phyloP scores from a whole-genome alignment of 30 jellyfish, hydroid and myxozoan species.

The Hydractinia symbiolongicarpus region DNA sequence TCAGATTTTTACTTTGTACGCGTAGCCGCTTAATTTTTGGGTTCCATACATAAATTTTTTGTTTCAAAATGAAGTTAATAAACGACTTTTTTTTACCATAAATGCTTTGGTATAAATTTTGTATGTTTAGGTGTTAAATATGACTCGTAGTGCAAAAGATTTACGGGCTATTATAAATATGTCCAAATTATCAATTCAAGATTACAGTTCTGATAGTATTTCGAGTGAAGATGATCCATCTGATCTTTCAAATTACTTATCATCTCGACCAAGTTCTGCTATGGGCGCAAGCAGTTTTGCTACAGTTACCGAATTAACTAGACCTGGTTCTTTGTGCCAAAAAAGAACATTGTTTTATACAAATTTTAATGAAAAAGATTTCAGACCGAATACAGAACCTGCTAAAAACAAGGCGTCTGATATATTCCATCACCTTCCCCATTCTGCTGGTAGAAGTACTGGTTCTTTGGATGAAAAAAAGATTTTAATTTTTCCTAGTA shows the following conservation, averaged over 20 bases:
- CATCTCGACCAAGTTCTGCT: slow-evolving; percentile 37
- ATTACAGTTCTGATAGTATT: slow-evolving; percentile 31
- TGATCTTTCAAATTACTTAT: background rate
- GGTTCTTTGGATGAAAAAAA: background rate
- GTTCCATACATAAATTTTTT: too few relatives aligned
- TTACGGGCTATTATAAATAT: slow-evolving; percentile 64
- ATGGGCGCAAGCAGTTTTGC: slow-evolving; percentile 29
- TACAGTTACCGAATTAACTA: slow-evolving; percentile 9
- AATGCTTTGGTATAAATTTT: too few relatives aligned
- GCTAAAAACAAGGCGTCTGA: background rate
- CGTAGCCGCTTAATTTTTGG: too few relatives aligned
- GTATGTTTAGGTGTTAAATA: background rate
- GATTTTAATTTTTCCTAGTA: background rate
- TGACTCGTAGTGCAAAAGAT: slow-evolving; percentile 66
- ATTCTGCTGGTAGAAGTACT: background rate
- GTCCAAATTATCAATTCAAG: slow-evolving; percentile 69
- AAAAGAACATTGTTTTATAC: background rate
- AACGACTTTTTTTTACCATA: too few relatives aligned
- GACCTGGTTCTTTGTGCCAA: background rate
- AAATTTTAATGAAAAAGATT: too few relatives aligned
- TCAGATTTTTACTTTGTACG: too few relatives aligned
- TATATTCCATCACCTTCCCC: background rate
- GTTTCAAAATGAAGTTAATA: too few relatives aligned
- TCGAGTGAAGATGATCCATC: slow-evolving; percentile 18
- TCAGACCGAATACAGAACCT: background rate